These are phyloP conservation scores for Motacilla alba DNA, from an alignment of 2,113 vertebrate species.

Conservation along the genomic window DNA sequence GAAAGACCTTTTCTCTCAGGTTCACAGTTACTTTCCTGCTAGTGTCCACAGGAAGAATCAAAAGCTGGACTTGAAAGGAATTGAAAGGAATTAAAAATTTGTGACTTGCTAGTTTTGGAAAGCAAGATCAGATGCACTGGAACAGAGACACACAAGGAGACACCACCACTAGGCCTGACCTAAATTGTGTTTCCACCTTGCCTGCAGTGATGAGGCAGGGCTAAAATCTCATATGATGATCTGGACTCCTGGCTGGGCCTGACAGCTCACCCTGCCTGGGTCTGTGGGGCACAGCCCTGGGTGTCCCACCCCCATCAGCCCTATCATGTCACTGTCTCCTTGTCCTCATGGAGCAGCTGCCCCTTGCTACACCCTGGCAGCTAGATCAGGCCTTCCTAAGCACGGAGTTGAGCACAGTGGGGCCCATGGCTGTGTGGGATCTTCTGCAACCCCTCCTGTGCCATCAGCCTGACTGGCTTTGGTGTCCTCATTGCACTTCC, in stretches of 20 bases:
- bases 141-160: neutral
- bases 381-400: neutral
- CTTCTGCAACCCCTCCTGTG: neutral
- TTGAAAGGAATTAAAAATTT: neutral
- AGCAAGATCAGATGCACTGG: neutral
- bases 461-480: neutral
- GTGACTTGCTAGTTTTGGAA: neutral
- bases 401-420: neutral
- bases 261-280: neutral
- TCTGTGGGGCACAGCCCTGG: accelerated
- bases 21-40: neutral
- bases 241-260: neutral
- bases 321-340: neutral
- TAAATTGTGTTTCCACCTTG: neutral
- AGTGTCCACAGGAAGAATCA: neutral
- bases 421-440: neutral
- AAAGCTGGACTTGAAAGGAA: neutral
- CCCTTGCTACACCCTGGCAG: neutral
- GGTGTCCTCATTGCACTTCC: neutral
- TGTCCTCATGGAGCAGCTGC: neutral
- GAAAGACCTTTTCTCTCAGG: neutral
- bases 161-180: neutral
- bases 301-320: neutral
- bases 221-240: neutral
- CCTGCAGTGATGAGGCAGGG: neutral